Percentiles rank a stretch among this genome's conserved stretches.
These are phyloP conservation scores for Melanotaenia boesemani DNA, from an alignment of 2,797 vertebrate species.

Conservation along the genomic window DNA sequence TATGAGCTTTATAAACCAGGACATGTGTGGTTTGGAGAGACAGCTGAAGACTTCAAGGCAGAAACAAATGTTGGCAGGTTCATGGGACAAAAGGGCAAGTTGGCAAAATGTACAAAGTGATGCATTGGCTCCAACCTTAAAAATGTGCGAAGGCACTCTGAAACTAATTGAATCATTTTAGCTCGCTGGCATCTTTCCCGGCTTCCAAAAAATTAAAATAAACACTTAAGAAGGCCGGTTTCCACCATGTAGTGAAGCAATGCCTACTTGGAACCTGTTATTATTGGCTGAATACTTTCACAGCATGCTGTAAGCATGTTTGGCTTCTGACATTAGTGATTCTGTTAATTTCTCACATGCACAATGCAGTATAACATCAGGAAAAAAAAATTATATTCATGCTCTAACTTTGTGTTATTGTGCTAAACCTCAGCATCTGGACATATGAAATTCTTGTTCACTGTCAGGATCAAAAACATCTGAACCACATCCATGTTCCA, in stretches of 20 bases:
- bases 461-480: no score
- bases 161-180: constrained; percentile 7
- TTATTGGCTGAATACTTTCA: neutral
- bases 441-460: no score
- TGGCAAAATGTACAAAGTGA: constrained; percentile 17
- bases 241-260: neutral
- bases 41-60: constrained; percentile 9
- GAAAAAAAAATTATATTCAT: no score
- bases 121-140: constrained; percentile 7
- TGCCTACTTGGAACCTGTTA: no score
- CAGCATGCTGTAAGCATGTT: neutral
- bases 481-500: neutral
- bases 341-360: neutral
- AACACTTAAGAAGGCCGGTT: neutral
- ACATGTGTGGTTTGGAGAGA: constrained; percentile 19
- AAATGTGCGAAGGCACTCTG: constrained; percentile 13
- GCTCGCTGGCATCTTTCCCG: neutral
- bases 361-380: neutral
- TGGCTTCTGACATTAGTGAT: neutral
- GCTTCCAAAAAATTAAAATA: neutral
- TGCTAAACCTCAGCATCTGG: neutral
- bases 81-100: constrained; percentile 23
- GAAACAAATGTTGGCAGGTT: constrained; percentile 39
- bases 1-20: constrained; percentile 27
- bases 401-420: no score